Percentiles rank a stretch among this genome's conserved stretches.
Conservation (phyloP, 2,888 invertebrate genomes). For the Drosophila pullipes region DNA sequence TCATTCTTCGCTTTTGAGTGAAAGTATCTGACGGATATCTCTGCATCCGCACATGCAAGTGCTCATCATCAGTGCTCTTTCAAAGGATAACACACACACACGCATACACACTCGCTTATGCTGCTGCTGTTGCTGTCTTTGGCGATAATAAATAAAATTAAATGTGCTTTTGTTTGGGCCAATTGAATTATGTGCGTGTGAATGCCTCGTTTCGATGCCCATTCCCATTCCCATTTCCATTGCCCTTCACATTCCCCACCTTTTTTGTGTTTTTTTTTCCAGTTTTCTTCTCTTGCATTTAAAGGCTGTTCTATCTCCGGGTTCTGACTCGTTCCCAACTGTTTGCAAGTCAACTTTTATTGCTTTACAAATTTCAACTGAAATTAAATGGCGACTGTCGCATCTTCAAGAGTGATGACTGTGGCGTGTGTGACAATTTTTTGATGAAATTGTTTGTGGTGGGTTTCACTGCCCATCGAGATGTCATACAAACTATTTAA, state of each 20-base stretch:
- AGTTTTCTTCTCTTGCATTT: conserved; percentile 43
- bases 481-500: not conserved
- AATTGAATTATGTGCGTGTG: conserved; percentile 84
- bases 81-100: conserved; percentile 55
- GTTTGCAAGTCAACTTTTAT: conserved; percentile 56
- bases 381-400: conserved; percentile 50
- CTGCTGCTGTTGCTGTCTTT: not conserved
- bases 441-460: conserved; percentile 50
- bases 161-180: conserved; percentile 79
- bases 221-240: conserved; percentile 5
- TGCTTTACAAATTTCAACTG: conserved; percentile 42
- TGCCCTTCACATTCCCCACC: conserved; percentile 17
- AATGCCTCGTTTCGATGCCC: conserved; percentile 62
- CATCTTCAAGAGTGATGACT: conserved; percentile 50
- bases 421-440: conserved; percentile 37
- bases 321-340: conserved; percentile 18
- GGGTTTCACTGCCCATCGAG: conserved; percentile 10
- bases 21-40: conserved; percentile 70
- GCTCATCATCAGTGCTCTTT: conserved; percentile 53
- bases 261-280: conserved; percentile 38
- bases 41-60: conserved; percentile 51
- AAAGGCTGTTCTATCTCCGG: conserved; percentile 16
- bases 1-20: conserved; percentile 69
- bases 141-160: conserved; percentile 76
- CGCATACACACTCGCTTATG: not conserved